A percentile compares a stretch with the other conserved stretches of the same genome.
These are phyloP conservation scores for Mylabris sibirica DNA, from an alignment of 2,888 invertebrate species.

Conservation along the genomic window DNA sequence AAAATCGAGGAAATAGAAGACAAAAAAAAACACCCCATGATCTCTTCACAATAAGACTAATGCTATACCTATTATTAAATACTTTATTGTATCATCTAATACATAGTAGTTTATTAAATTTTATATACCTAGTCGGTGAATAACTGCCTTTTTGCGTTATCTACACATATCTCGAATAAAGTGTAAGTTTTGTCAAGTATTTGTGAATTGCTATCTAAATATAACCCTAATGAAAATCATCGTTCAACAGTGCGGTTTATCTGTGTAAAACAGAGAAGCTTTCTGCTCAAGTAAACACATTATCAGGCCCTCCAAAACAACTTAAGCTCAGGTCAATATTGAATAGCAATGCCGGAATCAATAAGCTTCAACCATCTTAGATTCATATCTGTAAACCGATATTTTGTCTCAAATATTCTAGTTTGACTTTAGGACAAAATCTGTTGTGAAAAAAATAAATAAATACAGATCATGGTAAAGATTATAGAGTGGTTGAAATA, in stretches of 20 bases:
- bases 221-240: conserved; percentile 9
- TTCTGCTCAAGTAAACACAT: conserved; percentile 47
- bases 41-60: background rate
- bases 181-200: conserved; percentile 6
- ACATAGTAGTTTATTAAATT: background rate
- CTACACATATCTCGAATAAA: background rate
- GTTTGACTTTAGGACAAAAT: background rate
- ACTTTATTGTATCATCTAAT: background rate
- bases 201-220: conserved; percentile 10
- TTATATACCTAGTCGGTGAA: background rate
- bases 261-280: conserved; percentile 5
- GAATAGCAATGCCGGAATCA: conserved; percentile 53
- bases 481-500: conserved; percentile 4
- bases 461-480: background rate
- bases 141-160: background rate
- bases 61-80: conserved; percentile 4
- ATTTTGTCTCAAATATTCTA: conserved; percentile 17
- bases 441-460: background rate
- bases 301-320: conserved; percentile 53
- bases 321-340: conserved; percentile 54
- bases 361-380: conserved; percentile 52
- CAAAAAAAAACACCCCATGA: conserved; percentile 5
- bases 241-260: conserved; percentile 7
- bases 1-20: background rate
- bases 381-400: conserved; percentile 53